Evolutionary conservation across 2,113 vertebrate genomes (phyloP), one percentile per base, ranked within the genome.

Genomic region (Erpornis zantholeuca): DNA sequence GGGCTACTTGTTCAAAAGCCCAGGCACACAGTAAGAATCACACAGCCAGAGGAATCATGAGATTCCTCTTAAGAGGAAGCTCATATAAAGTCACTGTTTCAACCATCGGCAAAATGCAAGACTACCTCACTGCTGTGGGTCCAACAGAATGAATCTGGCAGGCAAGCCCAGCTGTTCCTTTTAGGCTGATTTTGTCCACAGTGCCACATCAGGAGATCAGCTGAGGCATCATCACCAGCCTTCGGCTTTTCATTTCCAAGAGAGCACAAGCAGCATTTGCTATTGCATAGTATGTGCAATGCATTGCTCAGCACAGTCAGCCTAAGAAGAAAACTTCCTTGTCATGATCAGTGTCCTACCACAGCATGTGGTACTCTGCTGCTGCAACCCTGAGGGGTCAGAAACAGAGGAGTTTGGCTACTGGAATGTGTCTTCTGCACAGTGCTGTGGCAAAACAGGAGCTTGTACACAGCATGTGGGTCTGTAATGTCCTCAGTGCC

Each of bases 401-500:
- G 57, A 61, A 71, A 49, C 3, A 6, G 27, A 7, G 40, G 20
- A 6, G 3, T 60, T 45, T 42, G 40, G 29, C 27, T 35, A 33
- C 27, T 7, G 24, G 38, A 38, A 53, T 3, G 9, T 19, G 33
- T 33, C 24, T 81, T 28, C 57, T 72, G 36, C 61, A 61, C 7
- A 22, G 25, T n/a, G 50, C 25, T 64, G 22, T 3, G 5, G 33
- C 25, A 86, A 53, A 45, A 38, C 2, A 4, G 49, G n/a, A 57
- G 25, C 16, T 50, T n/a, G 19, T 21, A 50, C 3, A 0, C 2
- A 4, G 33, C 0, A 1, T 4, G 3, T 8, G 9, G 8, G 6
- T 27, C 25, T 54, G 19, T 40, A 13, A 3, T 59, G 25, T 23
- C 45, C 60, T 73, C 54, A n/a, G 42, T 1, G 5, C 14, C 25